Evolutionary conservation across 2,113 vertebrate species (phyloP).

Genomic region (Damaliscus lunatus): DNA sequence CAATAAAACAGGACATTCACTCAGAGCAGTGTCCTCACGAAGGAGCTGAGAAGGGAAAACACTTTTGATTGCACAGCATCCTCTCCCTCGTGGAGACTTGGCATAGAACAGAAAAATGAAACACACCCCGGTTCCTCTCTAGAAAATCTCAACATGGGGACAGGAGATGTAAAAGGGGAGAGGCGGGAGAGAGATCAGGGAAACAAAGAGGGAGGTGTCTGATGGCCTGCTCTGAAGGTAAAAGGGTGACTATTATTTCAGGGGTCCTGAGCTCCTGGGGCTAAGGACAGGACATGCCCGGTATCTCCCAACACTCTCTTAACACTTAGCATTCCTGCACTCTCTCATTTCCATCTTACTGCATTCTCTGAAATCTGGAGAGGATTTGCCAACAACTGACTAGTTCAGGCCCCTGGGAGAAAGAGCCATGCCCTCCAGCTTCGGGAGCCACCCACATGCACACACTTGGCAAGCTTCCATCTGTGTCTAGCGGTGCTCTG

Average conservation of each 20-base stretch:
- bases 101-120: conserved; percentile 59
- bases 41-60: conserved; percentile 58
- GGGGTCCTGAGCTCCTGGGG: conserved; percentile 7
- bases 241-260: neutral
- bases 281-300: neutral
- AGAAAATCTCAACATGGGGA: conserved; percentile 41
- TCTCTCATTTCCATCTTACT: neutral
- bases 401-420: neutral
- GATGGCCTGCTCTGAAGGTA: neutral
- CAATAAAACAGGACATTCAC: conserved; percentile 52
- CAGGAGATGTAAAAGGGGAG: neutral
- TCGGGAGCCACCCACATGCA: neutral
- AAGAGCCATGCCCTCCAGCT: neutral
- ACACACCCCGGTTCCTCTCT: conserved; percentile 12
- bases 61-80: conserved; percentile 56
- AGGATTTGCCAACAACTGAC: neutral
- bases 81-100: conserved; percentile 67
- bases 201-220: neutral
- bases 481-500: neutral
- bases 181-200: neutral
- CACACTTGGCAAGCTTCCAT: neutral
- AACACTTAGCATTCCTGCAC: neutral
- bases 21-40: conserved; percentile 48
- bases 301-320: neutral
- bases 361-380: neutral